phyloP scores from a whole-genome alignment of 2,888 invertebrate genomes.

The Chaetogeoica ovagalla region DNA sequence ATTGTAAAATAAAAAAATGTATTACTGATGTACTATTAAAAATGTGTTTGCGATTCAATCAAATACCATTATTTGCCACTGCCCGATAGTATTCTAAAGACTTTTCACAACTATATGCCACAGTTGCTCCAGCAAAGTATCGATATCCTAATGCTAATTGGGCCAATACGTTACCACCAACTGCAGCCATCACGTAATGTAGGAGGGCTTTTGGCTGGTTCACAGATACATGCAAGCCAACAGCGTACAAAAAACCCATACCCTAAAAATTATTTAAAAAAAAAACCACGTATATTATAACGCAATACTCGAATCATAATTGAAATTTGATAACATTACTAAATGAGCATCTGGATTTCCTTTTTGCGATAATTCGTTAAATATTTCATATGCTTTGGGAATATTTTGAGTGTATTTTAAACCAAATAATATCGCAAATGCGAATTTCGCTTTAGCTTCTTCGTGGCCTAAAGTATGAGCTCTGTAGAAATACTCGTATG shows the following conservation, averaged over 20 bases:
- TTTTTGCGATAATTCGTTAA: slow-evolving; percentile 72
- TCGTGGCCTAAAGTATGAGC: slow-evolving; percentile 81
- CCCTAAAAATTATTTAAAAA: slow-evolving; percentile 63
- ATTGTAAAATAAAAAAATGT: slow-evolving; percentile 18
- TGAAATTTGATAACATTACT: slow-evolving; percentile 62
- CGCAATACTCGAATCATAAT: background rate
- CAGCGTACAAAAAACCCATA: slow-evolving; percentile 83
- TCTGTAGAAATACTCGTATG: slow-evolving; percentile 74
- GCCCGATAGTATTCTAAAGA: slow-evolving; percentile 88
- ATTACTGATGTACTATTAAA: background rate
- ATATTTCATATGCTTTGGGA: slow-evolving; percentile 73
- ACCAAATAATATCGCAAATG: slow-evolving; percentile 87
- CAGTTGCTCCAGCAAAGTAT: slow-evolving; percentile 88
- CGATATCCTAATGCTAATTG: slow-evolving; percentile 98
- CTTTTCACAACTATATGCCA: slow-evolving; percentile 85
- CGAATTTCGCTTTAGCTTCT: slow-evolving; percentile 80
- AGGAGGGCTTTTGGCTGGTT: slow-evolving; percentile 86
- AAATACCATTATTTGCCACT: slow-evolving; percentile 81
- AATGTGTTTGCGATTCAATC: background rate
- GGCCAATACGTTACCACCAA: slow-evolving; percentile 88
- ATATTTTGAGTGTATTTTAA: slow-evolving; percentile 77
- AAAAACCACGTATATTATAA: background rate
- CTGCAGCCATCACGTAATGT: slow-evolving; percentile 88
- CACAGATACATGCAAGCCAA: slow-evolving; percentile 83
- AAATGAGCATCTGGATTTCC: slow-evolving; percentile 90